A percentile compares a stretch with the other conserved stretches of the same genome.
phyloP scores from a whole-genome alignment of 1,140 invertebrate species.

The Pomacea maculata region DNA sequence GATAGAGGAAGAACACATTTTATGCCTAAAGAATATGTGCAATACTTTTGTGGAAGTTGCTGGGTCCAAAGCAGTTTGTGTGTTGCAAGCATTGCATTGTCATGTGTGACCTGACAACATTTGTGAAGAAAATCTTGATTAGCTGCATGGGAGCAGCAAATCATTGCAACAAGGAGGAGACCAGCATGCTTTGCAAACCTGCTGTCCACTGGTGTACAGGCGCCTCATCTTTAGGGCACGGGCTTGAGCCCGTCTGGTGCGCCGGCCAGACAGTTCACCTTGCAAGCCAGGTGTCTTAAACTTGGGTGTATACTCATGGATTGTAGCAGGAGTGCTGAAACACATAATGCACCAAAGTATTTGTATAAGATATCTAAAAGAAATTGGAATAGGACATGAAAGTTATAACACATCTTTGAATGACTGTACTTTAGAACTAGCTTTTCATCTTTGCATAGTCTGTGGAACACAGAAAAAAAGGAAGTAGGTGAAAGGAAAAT shows the following conservation, averaged over 20 bases:
- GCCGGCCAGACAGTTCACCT: slow-evolving; percentile 49
- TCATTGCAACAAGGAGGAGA: background rate
- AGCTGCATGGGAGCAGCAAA: background rate
- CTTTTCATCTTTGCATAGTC: too few relatives aligned
- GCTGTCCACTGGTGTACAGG: slow-evolving; percentile 50
- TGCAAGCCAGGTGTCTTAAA: slow-evolving; percentile 43
- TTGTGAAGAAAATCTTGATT: background rate
- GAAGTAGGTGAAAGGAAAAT: background rate
- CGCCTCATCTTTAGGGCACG: slow-evolving; percentile 58
- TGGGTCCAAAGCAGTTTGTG: background rate
- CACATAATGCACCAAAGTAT: slow-evolving; percentile 17
- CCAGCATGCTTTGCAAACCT: slow-evolving; percentile 12
- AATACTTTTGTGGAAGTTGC: background rate
- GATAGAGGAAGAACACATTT: too few relatives aligned
- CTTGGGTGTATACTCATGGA: slow-evolving; percentile 36
- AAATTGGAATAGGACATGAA: too few relatives aligned
- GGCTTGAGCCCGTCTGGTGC: slow-evolving; percentile 53
- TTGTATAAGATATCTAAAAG: background rate
- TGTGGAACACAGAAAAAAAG: too few relatives aligned
- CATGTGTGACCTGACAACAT: background rate
- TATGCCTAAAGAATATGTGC: too few relatives aligned
- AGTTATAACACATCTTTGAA: too few relatives aligned
- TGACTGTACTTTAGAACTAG: too few relatives aligned
- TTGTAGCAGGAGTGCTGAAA: slow-evolving; percentile 34
- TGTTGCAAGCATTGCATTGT: background rate